Percentiles rank a stretch among this genome's conserved stretches.
phyloP scores from a whole-genome alignment of 2,797 vertebrate genomes.

The Manis pentadactyla region DNA sequence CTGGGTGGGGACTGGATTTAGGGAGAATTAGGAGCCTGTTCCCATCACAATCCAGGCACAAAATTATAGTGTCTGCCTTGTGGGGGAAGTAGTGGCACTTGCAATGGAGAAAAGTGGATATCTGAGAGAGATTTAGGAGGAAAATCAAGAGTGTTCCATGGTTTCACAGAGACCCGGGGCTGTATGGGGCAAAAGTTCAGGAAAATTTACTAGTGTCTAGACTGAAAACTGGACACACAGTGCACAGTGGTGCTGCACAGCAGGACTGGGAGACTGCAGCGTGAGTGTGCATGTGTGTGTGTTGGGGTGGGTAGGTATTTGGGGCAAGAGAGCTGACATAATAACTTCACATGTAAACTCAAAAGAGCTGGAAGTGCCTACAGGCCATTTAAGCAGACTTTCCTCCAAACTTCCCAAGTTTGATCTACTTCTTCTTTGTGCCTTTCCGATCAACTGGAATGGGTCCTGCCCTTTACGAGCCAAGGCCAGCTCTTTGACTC shows the following conservation, averaged over 20 bases:
- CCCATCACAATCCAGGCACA: not conserved
- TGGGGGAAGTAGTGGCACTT: not conserved
- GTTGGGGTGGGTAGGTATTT: not conserved
- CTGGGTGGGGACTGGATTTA: not conserved
- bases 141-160: not conserved
- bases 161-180: not conserved
- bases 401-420: not conserved
- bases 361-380: not conserved
- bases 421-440: not conserved
- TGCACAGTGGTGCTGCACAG: rapidly evolving
- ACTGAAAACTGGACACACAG: not conserved
- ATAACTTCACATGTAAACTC: not conserved
- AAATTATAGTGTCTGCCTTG: not conserved
- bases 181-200: not conserved
- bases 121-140: not conserved
- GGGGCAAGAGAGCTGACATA: not conserved
- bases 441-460: not conserved
- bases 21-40: not conserved
- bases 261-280: not conserved
- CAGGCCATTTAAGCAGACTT: not conserved
- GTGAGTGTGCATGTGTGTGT: not conserved
- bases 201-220: not conserved
- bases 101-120: not conserved
- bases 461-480: rapidly evolving
- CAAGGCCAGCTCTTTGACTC: not conserved